Evolutionary conservation across 1,140 invertebrate genomes (phyloP).

Genomic region (Heliothis virescens): DNA sequence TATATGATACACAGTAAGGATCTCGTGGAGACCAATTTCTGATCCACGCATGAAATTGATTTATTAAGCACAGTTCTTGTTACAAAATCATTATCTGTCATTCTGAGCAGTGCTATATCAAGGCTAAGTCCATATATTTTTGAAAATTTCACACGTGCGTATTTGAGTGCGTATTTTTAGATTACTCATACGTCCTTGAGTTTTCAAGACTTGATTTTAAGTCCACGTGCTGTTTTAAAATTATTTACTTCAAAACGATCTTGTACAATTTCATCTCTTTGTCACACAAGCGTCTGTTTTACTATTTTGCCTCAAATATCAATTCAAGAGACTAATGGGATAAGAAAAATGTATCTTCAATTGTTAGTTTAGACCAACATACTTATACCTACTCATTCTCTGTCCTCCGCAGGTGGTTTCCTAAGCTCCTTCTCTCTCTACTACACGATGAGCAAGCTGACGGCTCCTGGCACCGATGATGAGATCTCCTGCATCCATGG

Average conservation of each 20-base stretch:
- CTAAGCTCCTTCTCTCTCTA: slow-evolving; percentile 76
- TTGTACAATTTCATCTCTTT: neutral
- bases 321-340: too few species aligned
- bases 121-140: neutral
- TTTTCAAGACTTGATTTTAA: too few species aligned
- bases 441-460: slow-evolving; percentile 85
- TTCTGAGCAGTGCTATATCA: slow-evolving; percentile 11
- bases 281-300: too few species aligned
- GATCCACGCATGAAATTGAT: neutral
- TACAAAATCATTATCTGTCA: slow-evolving; percentile 19
- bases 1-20: neutral
- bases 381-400: neutral
- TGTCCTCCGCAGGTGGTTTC: slow-evolving; percentile 58
- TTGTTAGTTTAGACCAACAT: neutral
- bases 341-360: too few species aligned
- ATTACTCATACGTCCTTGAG: neutral
- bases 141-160: neutral
- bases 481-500: slow-evolving; percentile 89
- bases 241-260: neutral
- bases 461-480: slow-evolving; percentile 83
- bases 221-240: too few species aligned
- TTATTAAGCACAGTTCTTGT: slow-evolving; percentile 7
- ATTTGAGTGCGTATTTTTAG: neutral
- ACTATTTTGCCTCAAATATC: too few species aligned
- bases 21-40: neutral